A percentile compares a stretch with the other conserved stretches of the same genome.
Evolutionary conservation across 2,797 vertebrate species (phyloP).

Genomic region (Discoglossus pictus): DNA sequence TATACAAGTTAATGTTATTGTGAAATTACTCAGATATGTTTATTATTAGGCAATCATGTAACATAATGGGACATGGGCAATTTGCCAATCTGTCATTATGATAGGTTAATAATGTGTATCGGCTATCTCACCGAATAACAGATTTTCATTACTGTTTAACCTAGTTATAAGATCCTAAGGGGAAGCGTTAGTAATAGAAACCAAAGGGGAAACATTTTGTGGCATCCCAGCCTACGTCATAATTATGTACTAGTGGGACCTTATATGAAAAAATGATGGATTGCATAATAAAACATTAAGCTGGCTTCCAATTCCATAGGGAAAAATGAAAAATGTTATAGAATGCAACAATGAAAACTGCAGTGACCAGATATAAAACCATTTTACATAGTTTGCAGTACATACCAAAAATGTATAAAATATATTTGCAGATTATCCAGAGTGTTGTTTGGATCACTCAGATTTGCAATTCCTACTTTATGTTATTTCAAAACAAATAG

Average conservation of each 20-base stretch:
- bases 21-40: slow-evolving; percentile 20
- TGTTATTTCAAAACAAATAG: too few species aligned
- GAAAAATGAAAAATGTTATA: too few species aligned
- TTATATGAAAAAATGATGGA: slow-evolving; percentile 15
- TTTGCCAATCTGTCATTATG: slow-evolving; percentile 32
- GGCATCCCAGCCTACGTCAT: slow-evolving; percentile 11
- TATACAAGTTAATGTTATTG: too few species aligned
- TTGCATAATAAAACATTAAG: slow-evolving; percentile 22
- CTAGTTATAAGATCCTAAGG: slow-evolving; percentile 26
- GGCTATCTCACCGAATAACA: slow-evolving; percentile 40
- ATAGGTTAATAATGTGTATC: slow-evolving; percentile 45
- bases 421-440: too few species aligned
- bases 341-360: too few species aligned
- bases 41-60: slow-evolving; percentile 20
- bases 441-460: too few species aligned
- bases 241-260: slow-evolving; percentile 6
- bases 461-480: too few species aligned
- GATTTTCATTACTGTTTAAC: slow-evolving; percentile 43
- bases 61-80: slow-evolving; percentile 25
- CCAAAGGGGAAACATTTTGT: slow-evolving; percentile 39
- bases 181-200: slow-evolving; percentile 16
- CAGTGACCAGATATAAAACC: too few species aligned
- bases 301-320: not conserved
- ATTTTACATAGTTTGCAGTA: too few species aligned
- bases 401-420: too few species aligned